These are phyloP conservation scores for Caranx melampygus DNA, from an alignment of 2,113 vertebrate genomes.

Conservation along the genomic window DNA sequence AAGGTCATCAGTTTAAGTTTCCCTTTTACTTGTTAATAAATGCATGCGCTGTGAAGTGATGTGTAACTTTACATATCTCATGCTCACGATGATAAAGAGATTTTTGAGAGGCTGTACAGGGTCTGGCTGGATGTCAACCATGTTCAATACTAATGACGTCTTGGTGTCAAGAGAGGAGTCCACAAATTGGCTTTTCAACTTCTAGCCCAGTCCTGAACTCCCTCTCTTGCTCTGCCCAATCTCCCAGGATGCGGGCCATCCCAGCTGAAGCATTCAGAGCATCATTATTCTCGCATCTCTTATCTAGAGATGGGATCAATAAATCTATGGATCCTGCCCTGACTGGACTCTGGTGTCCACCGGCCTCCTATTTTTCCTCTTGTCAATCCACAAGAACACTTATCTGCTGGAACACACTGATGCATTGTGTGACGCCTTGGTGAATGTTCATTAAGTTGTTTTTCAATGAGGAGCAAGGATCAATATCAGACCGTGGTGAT, in stretches of 20 bases:
- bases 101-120: conserved; percentile 10
- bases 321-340: conserved; percentile 77
- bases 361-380: conserved; percentile 66
- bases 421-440: conserved; percentile 75
- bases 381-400: conserved; percentile 78
- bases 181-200: conserved; percentile 63
- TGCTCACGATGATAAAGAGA: conserved; percentile 21
- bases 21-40: conserved; percentile 58
- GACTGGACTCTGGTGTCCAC: conserved; percentile 70
- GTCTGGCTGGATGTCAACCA: conserved; percentile 20
- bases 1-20: conserved; percentile 67
- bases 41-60: conserved; percentile 10
- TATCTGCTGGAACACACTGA: conserved; percentile 77
- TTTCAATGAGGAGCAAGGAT: conserved; percentile 77
- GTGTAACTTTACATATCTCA: conserved; percentile 19
- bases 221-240: conserved; percentile 15
- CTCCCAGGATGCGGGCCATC: conserved; percentile 50
- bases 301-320: conserved; percentile 80
- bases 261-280: conserved; percentile 58
- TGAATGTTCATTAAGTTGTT: conserved; percentile 84
- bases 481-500: conserved; percentile 72
- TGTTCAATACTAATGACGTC: conserved; percentile 60
- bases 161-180: conserved; percentile 45
- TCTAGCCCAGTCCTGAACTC: conserved; percentile 21
- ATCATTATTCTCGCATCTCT: conserved; percentile 79